Percentiles rank a stretch among this genome's conserved stretches.
These are phyloP conservation scores for Gadopsis bispinosus DNA, from an alignment of 2,797 vertebrate species.

Conservation along the genomic window DNA sequence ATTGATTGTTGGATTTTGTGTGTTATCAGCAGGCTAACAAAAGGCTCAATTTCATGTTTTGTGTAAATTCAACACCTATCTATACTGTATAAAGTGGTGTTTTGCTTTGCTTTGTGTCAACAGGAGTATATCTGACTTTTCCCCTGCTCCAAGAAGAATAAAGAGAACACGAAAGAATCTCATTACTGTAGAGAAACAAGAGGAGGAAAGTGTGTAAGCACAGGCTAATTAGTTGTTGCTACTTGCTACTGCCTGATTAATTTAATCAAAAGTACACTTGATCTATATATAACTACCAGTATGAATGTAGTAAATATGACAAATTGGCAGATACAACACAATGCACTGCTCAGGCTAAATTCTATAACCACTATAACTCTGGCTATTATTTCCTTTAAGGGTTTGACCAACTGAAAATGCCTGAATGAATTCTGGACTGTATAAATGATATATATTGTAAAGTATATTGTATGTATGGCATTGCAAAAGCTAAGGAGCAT, in stretches of 20 bases:
- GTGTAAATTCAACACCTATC: slow-evolving; percentile 24
- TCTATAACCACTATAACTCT: not conserved
- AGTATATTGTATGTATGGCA: not conserved
- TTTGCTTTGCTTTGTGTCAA: slow-evolving; percentile 45
- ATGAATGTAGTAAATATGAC: slow-evolving; percentile 28
- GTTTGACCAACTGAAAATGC: not conserved
- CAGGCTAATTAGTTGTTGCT: slow-evolving; percentile 69
- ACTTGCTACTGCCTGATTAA: slow-evolving; percentile 71
- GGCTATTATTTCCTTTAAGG: not conserved
- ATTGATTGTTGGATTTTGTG: slow-evolving; percentile 22
- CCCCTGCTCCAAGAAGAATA: slow-evolving; percentile 19
- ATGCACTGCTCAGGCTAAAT: not conserved
- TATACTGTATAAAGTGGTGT: slow-evolving; percentile 14
- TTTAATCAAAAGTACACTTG: slow-evolving; percentile 68
- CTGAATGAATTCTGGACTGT: not conserved
- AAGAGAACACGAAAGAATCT: slow-evolving; percentile 46
- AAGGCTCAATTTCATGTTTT: slow-evolving; percentile 48
- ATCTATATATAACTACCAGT: slow-evolving; percentile 40
- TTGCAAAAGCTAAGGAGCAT: not conserved
- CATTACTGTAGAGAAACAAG: slow-evolving; percentile 54
- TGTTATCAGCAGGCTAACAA: slow-evolving; percentile 53
- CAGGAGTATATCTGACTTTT: slow-evolving; percentile 16
- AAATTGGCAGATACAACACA: slow-evolving; percentile 16
- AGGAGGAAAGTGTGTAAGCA: slow-evolving; percentile 59
- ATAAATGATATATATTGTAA: not conserved